phyloP scores from a whole-genome alignment of 53 echinoderm and acorn worm species.

The Mesocentrotus franciscanus region DNA sequence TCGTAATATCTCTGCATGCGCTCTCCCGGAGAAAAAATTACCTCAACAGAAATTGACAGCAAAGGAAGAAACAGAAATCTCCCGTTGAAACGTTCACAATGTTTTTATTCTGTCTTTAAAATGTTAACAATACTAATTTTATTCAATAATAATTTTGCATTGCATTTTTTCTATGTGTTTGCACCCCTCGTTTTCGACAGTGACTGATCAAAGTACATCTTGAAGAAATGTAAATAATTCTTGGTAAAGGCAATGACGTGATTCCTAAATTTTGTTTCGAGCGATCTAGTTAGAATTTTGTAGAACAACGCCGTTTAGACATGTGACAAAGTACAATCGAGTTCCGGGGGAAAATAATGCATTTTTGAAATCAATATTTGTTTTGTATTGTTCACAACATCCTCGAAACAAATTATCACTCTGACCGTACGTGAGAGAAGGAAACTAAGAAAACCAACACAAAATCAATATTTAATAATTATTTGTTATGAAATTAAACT shows the following conservation, averaged over 20 bases:
- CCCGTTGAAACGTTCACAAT: background rate
- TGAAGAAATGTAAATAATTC: background rate
- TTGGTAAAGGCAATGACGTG: background rate
- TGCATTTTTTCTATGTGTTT: background rate
- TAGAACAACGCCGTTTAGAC: background rate
- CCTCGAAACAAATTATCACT: too few relatives aligned
- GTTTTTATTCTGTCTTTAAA: background rate
- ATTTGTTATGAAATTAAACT: too few relatives aligned
- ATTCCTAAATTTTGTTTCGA: background rate
- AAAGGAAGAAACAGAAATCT: background rate
- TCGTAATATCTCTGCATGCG: background rate
- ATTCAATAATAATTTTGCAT: background rate
- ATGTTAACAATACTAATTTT: background rate
- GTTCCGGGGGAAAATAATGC: background rate
- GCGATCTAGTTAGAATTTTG: background rate
- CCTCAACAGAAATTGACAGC: background rate
- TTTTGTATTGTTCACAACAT: too few relatives aligned
- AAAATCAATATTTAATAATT: too few relatives aligned
- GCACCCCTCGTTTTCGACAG: background rate
- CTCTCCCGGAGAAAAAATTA: background rate
- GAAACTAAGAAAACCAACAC: too few relatives aligned
- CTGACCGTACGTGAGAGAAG: too few relatives aligned
- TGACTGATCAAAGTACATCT: constrained; percentile 28
- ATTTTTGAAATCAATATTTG: too few relatives aligned
- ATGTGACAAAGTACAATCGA: background rate